phyloP scores from a whole-genome alignment of 1,140 invertebrate genomes.

The Monochamus saltuarius region DNA sequence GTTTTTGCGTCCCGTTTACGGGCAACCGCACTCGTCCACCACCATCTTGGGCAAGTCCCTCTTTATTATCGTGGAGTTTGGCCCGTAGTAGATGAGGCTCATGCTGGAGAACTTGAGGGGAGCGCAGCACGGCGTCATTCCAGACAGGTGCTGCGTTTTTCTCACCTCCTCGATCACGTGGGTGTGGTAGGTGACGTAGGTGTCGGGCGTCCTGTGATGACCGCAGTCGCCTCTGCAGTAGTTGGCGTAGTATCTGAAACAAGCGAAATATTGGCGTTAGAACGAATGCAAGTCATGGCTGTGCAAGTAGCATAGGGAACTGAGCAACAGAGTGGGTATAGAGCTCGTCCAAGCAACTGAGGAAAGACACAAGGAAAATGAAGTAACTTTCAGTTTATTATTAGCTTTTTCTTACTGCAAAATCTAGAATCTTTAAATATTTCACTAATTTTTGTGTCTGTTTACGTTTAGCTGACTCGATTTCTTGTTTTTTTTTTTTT shows the following conservation, averaged over 20 bases:
- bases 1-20: slow-evolving; percentile 55
- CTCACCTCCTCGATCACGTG: slow-evolving; percentile 88
- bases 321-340: no score
- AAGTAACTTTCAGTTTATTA: no score
- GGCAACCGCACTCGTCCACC: slow-evolving; percentile 93
- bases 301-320: no score
- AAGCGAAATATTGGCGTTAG: neutral
- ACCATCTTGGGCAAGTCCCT: slow-evolving; percentile 94
- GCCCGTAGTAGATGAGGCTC: slow-evolving; percentile 91
- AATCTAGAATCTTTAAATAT: no score
- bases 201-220: slow-evolving; percentile 74
- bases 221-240: slow-evolving; percentile 90
- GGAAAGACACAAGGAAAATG: no score
- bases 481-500: no score
- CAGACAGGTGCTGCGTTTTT: slow-evolving; percentile 70
- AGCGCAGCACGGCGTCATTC: slow-evolving; percentile 89
- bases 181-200: slow-evolving; percentile 83
- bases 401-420: no score
- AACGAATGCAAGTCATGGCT: no score
- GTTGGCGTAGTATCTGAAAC: slow-evolving; percentile 74
- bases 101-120: slow-evolving; percentile 89
- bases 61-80: slow-evolving; percentile 88
- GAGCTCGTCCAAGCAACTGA: no score
- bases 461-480: no score
- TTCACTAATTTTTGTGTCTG: no score